Evolutionary conservation across 2,888 invertebrate genomes (phyloP), one percentile per base, ranked within the genome.

Genomic region (Thyatira batis): DNA sequence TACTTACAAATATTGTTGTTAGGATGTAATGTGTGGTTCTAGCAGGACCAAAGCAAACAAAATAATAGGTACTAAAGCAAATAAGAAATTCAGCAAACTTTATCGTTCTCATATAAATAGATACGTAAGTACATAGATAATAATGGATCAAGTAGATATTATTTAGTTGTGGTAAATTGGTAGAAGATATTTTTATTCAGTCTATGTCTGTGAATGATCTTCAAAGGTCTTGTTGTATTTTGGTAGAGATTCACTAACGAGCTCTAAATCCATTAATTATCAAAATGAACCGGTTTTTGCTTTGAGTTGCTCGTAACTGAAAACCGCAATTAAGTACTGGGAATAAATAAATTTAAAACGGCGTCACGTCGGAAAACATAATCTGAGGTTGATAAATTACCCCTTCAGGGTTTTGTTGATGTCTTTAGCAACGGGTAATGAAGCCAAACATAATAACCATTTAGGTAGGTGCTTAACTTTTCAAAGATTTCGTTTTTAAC

Each of bases 311-410:
- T 66, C 63, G 71, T 63, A 73, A 78, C 73, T 70, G 71, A 73
- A 79, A 67, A 69, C 73, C 73, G 70, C 77, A 76, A 80, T 80
- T 76, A 80, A 67, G 65, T 67, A 64, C 64, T 68, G 63, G 58
- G 65, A 66, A 75, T 71, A 80, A 73, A 73, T 78, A 76, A 71
- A 77, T 73, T 73, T 72, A 70, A 74, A 74, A 74, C 53, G 71
- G 66, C 65, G 65, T 67, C 65, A 63, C 63, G 73, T 62, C 76
- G 61, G 67, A 73, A 75, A 71, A 79, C 72, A 73, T 78, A 82
- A 82, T 75, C 72, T 74, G 67, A 71, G 61, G 52, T 65, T 82
- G 80, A 83, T 83, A 77, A 79, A 81, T 81, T 69, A 67, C 54
- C 51, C 45, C 57, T 53, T 17, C 58, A 53, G 49, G 52, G 52